Evolutionary conservation across 2,888 invertebrate species (phyloP).

Genomic region (Amblyjoppa proteus): DNA sequence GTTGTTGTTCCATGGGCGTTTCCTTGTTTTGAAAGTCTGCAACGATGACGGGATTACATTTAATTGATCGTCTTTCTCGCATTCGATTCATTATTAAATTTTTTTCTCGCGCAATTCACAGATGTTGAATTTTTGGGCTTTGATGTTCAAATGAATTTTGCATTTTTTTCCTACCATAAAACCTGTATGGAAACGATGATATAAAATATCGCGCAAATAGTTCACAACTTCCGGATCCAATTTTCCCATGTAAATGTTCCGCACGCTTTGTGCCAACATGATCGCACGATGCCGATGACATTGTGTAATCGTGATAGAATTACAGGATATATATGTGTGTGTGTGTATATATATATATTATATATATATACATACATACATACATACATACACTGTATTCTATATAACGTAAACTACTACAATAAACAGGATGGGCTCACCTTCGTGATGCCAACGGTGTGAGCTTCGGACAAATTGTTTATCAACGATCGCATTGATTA

Average conservation of each 20-base stretch:
- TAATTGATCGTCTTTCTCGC: neutral
- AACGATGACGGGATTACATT: neutral
- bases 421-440: constrained; percentile 53
- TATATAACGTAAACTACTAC: neutral
- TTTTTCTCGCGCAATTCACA: neutral
- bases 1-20: constrained; percentile 2
- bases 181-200: neutral
- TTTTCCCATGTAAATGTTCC: constrained; percentile 33
- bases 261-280: constrained; percentile 47
- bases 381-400: neutral
- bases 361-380: neutral
- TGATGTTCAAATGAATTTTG: neutral
- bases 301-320: constrained; percentile 54
- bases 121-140: neutral
- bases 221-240: constrained; percentile 44
- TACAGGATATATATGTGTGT: constrained; percentile 34
- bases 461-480: constrained; percentile 3
- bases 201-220: constrained; percentile 11
- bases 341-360: too few relatives aligned
- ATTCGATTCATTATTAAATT: neutral
- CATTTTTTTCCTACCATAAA: constrained; percentile 5
- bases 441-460: constrained; percentile 13
- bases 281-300: constrained; percentile 45
- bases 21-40: neutral
- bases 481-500: constrained; percentile 27